Conservation (phyloP, 1,140 invertebrate genomes). For the Adelges cooleyi region DNA sequence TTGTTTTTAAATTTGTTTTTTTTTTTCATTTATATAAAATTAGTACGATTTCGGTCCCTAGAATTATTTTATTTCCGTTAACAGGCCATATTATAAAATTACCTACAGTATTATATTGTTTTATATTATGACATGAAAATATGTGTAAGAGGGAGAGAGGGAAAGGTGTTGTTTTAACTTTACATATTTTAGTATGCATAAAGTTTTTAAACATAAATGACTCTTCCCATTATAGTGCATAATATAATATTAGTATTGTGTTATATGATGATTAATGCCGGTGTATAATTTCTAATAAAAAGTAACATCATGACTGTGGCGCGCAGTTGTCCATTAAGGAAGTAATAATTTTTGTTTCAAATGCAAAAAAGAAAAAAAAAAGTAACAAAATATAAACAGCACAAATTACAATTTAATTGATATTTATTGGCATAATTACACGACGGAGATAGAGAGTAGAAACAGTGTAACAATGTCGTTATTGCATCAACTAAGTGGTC, state of each 20-base stretch:
- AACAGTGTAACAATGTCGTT: conserved; percentile 9
- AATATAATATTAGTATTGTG: background rate
- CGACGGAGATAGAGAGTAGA: background rate
- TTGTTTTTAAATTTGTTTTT: no score
- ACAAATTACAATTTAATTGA: conserved; percentile 23
- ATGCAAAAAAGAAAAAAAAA: background rate
- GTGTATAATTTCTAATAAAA: background rate
- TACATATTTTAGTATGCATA: no score
- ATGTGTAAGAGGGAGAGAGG: no score
- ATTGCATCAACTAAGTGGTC: conserved; percentile 20
- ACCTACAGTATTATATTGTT: no score
- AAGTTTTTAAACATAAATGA: conserved; percentile 25
- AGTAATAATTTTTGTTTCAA: conserved; percentile 16
- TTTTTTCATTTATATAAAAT: no score
- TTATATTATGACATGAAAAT: no score
- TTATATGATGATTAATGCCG: no score
- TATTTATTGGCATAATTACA: conserved; percentile 22
- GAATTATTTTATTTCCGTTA: no score
- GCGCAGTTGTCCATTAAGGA: conserved; percentile 1
- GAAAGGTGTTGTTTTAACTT: no score
- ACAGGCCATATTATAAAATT: no score
- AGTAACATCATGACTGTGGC: background rate
- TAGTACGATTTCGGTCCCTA: no score
- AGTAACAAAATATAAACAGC: background rate
- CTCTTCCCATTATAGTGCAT: conserved; percentile 1